Evolutionary conservation across 2,888 invertebrate genomes (phyloP).

Genomic region (Phorcus lineatus): DNA sequence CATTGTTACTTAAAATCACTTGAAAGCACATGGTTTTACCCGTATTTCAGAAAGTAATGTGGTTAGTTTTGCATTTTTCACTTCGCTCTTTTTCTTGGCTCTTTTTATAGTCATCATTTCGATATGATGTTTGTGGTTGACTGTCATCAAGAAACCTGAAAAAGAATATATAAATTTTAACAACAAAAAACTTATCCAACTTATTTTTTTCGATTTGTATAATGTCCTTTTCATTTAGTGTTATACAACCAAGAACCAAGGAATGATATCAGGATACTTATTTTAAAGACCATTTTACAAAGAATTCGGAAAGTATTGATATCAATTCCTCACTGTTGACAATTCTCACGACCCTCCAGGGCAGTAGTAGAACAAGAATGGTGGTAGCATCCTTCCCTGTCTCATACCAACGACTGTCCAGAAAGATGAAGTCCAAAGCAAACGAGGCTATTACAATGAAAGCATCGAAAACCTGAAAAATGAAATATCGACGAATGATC

Average conservation of each 20-base stretch:
- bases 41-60: slow-evolving; percentile 54
- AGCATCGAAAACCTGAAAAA: slow-evolving; percentile 60
- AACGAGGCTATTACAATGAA: slow-evolving; percentile 61
- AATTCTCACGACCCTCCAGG: slow-evolving; percentile 63
- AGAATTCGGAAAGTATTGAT: too few relatives aligned
- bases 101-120: slow-evolving; percentile 57
- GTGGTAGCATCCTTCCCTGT: slow-evolving; percentile 64
- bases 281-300: too few relatives aligned
- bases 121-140: slow-evolving; percentile 63
- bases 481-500: not conserved
- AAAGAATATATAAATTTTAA: not conserved
- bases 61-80: slow-evolving; percentile 53
- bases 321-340: slow-evolving; percentile 58
- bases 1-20: too few relatives aligned
- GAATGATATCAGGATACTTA: too few relatives aligned
- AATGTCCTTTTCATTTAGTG: too few relatives aligned
- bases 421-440: slow-evolving; percentile 58
- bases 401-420: slow-evolving; percentile 62
- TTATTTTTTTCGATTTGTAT: too few relatives aligned
- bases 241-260: too few relatives aligned
- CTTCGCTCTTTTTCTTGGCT: slow-evolving; percentile 56
- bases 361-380: slow-evolving; percentile 57
- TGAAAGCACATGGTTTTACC: slow-evolving; percentile 32
- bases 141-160: slow-evolving; percentile 61
- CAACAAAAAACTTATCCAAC: too few relatives aligned